Evolutionary conservation across 2,888 invertebrate genomes (phyloP).

Genomic region (Chrysomela aeneicollis): DNA sequence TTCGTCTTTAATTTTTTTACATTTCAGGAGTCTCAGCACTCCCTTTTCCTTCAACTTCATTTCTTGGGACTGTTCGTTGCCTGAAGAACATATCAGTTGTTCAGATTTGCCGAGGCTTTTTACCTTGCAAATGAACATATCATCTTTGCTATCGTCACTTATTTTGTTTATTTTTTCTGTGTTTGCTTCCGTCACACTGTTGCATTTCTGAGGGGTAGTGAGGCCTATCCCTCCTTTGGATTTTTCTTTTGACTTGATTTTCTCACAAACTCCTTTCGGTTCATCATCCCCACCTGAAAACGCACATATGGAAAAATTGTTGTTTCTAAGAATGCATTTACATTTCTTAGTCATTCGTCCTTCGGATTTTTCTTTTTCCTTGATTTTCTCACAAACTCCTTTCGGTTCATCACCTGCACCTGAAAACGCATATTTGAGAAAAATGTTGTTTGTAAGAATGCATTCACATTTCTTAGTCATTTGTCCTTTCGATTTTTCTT

Average conservation of each 20-base stretch:
- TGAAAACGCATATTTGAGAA: background rate
- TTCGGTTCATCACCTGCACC: background rate
- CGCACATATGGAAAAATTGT: background rate
- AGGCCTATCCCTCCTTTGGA: background rate
- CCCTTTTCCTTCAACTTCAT: background rate
- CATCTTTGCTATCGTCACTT: background rate
- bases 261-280: background rate
- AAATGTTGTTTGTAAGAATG: background rate
- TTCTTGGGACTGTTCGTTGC: background rate
- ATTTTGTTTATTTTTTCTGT: background rate
- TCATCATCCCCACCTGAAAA: background rate
- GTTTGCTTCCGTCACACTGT: background rate
- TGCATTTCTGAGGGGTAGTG: background rate
- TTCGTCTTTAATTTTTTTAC: constrained; percentile 26
- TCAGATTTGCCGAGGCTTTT: constrained; percentile 21
- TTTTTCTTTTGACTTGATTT: background rate
- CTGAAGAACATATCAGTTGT: constrained; percentile 18
- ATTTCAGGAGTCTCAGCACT: constrained; percentile 25
- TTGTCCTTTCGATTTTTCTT: background rate
- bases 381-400: background rate
- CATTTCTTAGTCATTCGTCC: background rate
- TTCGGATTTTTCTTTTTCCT: background rate
- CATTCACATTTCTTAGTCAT: background rate
- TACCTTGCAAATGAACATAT: constrained; percentile 27
- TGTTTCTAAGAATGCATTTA: background rate